Base-by-base conservation (phyloP, 2,888 invertebrate genomes). In the Leucophenga maculata region DNA sequence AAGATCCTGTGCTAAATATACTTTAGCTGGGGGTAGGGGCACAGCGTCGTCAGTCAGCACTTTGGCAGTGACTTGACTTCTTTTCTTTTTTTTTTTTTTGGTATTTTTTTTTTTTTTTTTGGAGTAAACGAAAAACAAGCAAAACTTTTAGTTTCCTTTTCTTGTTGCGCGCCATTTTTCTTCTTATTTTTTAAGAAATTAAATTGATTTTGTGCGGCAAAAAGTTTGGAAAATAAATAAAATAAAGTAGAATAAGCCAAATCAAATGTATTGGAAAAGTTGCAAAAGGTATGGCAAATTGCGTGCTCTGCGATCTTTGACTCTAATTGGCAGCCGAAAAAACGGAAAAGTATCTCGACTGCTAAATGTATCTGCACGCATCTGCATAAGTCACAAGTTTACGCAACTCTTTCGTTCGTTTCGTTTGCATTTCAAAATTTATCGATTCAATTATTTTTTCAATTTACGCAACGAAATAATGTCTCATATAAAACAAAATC, bases 371-470 rank as follows among this genome's bases (percentile, higher is more conserved):
- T 26, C 26, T 26, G 4, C 26, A 39, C 39, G 39, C 39, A 39
- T 11, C 39, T 39, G 11, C 39, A 39, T n/a, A 65, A 31, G n/a
- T 52, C 14, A 20, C 22, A 65, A 59, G 11, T 31, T 31, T 59
- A 59, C 50, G 39, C 44, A 68, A 60, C 67, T 67, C 67, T 68
- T 68, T 67, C 57, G 26, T 44, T 26, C 11, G 16, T 39, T 39
- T 60, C n/a, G n/a, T 50, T 50, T 50, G 50, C 50, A 2, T 50
- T 60, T 39, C 32, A 44, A 67, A 68, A 68, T 68, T 68, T 68
- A 68, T 68, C 80, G 83, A 85, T 81, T 81, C 85, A 81, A 81
- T 81, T 81, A 81, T 81, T 75, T 81, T 81, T 81, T 82, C 85
- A 81, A 81, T 84, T 81, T 81, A 75, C 78, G 80, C 84, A 18